These are phyloP conservation scores for Griposia aprilina DNA, from an alignment of 2,888 invertebrate genomes.

Conservation along the genomic window DNA sequence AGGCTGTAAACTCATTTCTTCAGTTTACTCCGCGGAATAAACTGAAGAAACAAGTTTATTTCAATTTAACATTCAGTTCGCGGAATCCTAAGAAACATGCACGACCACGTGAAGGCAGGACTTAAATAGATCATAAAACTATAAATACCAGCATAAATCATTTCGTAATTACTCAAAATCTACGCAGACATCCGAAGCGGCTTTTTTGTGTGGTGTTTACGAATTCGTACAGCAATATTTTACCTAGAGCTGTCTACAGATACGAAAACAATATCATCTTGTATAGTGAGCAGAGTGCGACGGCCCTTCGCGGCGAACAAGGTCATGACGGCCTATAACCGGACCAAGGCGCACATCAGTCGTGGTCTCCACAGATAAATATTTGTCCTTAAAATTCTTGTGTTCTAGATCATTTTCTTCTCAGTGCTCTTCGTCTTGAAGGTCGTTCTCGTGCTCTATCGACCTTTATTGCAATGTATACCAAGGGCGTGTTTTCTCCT, in stretches of 20 bases:
- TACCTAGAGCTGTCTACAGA: conserved; percentile 64
- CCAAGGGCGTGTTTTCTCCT: conserved; percentile 31
- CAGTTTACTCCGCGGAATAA: not conserved
- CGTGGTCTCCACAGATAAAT: conserved; percentile 29
- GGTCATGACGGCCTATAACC: conserved; percentile 61
- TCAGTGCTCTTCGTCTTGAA: conserved; percentile 13
- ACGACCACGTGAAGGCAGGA: conserved; percentile 37
- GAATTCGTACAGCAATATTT: conserved; percentile 53
- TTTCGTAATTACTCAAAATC: conserved; percentile 60
- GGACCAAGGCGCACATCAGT: conserved; percentile 64
- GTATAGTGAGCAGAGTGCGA: conserved; percentile 66
- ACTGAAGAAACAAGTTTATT: conserved; percentile 32
- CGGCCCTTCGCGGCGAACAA: conserved; percentile 66
- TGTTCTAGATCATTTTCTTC: conserved; percentile 45
- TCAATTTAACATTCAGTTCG: conserved; percentile 25
- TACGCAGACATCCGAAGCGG: conserved; percentile 41
- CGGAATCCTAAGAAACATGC: conserved; percentile 46
- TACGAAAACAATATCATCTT: conserved; percentile 48
- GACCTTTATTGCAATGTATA: conserved; percentile 28
- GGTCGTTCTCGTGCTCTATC: conserved; percentile 20
- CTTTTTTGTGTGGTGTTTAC: conserved; percentile 54
- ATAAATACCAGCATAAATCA: conserved; percentile 66
- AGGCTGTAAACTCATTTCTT: conserved; percentile 6
- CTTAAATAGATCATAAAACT: conserved; percentile 58
- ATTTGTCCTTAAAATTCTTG: conserved; percentile 43